phyloP scores from a whole-genome alignment of 1,140 invertebrate species.

The Hormaphis cornu region DNA sequence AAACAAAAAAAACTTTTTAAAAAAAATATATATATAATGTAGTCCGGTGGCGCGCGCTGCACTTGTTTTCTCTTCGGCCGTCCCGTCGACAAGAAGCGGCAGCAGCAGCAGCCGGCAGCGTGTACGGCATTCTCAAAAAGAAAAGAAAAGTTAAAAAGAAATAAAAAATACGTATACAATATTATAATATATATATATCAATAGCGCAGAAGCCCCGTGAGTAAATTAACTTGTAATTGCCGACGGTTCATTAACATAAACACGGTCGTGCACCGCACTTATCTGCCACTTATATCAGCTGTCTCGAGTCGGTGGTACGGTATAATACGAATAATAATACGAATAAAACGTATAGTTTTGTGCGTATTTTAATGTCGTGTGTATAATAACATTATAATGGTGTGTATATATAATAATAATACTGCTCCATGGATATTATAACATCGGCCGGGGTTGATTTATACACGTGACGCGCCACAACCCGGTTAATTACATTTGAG shows the following conservation, averaged over 20 bases:
- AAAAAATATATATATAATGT: background rate
- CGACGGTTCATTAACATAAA: slow-evolving; percentile 28
- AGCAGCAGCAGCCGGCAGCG: background rate
- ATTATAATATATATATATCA: slow-evolving; percentile 26
- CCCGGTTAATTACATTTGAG: slow-evolving; percentile 11
- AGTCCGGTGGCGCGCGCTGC: too few species aligned
- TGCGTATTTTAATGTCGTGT: background rate
- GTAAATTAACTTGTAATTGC: slow-evolving; percentile 33
- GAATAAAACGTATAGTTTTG: too few species aligned
- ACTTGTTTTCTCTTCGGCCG: too few species aligned
- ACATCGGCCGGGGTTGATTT: slow-evolving; percentile 18
- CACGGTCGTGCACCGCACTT: slow-evolving; percentile 28
- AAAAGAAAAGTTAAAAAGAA: background rate
- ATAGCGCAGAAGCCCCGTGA: slow-evolving; percentile 12
- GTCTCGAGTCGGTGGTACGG: too few species aligned
- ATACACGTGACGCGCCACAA: slow-evolving; percentile 15
- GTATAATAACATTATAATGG: background rate
- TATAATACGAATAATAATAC: too few species aligned
- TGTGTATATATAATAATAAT: too few species aligned
- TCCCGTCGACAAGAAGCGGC: too few species aligned
- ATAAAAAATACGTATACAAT: background rate
- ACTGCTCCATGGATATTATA: slow-evolving; percentile 12
- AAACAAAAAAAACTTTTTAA: background rate
- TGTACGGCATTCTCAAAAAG: background rate
- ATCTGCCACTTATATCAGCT: slow-evolving; percentile 22